Base-by-base conservation (phyloP, 2,113 vertebrate genomes). In the Coryphaenoides rupestris region DNA sequence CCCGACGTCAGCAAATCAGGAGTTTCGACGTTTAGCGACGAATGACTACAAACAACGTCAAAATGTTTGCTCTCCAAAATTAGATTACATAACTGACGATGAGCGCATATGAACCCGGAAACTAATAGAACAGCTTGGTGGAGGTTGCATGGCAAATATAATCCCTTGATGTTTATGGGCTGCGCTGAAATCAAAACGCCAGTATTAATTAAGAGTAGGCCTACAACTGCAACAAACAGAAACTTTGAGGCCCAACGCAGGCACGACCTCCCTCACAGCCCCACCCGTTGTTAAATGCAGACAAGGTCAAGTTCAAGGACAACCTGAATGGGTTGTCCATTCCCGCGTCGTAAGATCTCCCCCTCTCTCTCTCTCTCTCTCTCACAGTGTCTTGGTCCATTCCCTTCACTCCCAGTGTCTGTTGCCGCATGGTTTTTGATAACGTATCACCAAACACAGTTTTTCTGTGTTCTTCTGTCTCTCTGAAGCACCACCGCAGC, bases 261-360 rank as follows among this genome's bases (percentile, higher is more conserved):
- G 12, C 54, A 21, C 19, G 12, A 19, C 4, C 21, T 21, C 19
- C 5, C 21, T 7, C 54, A 21, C 54, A 19, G 50, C 1, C 3
- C 54, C 49, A 19, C 23, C 24, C 17, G 65, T 60, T 72, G 55
- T 74, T 66, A 75, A 79, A 72, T 23, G 56, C 62, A 69, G 19
- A 21, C 58, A 67, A 70, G 70, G 73, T 79, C 73, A 79, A 68
- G 77, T 75, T 75, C 77, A 76, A 79, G 67, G 73, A 63, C 70
- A 70, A 14, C 53, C 3, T 19, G 49, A 55, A 13, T 60, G 61
- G 23, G 45, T 24, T 60, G 9, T 40, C 33, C 33, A 40, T 12
- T 40, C n/a, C 33, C 28, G 28, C 28, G 28, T n/a, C n/a, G n/a
- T 23, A 7, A n/a, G n/a, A n/a, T n/a, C n/a, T n/a, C n/a, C n/a